Base-by-base conservation (phyloP, 2,888 invertebrate species). In the Nemapogon koenigi region DNA sequence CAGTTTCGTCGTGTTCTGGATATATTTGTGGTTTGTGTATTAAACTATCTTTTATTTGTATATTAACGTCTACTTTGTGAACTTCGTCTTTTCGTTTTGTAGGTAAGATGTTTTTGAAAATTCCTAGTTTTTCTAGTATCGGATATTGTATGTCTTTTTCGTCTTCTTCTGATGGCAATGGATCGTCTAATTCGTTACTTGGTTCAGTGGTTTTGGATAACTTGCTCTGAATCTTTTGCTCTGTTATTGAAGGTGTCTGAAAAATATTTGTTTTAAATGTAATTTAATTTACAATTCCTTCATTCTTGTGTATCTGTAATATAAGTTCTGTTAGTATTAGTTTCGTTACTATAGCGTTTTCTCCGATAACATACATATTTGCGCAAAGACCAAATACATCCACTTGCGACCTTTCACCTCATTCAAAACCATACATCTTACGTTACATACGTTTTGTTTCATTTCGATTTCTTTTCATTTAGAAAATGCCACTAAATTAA, bases 21-120 rank as follows among this genome's bases (percentile, higher is more conserved):
- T 75, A 73, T 1, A 69, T 46, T 41, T 78, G 78, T 0, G 65
- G 61, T 45, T 76, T 71, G 0, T 57, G 49, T 4, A 60, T 49
- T 0, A 78, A 43, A 28, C 42, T 48, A 3, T 56, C 47, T 7
- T 29, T 22, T 35, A 37, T 39, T 13, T 55, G 57, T 2, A 47
- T 48, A 8, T 37, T 41, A 16, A 40, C 46, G 7, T 35, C 44
- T 25, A 49, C 56, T 51, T 62, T 0, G 55, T 53, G 0, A 72
- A 59, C 0, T 62, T 52, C 31, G 14, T 15, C 13, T 28, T 28
- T 22, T 22, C 7, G 22, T 8, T 22, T 22, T 7, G 7, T 22
- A 7, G 7, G 22, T 22, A 7, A 7, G 22, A 7, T 22, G 22
- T 69, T 75, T 45, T 69, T 73, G 49, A 75, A 75, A 2, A 72